Conservation (phyloP, 1,140 invertebrate species). For the Camponotus pennsylvanicus region DNA sequence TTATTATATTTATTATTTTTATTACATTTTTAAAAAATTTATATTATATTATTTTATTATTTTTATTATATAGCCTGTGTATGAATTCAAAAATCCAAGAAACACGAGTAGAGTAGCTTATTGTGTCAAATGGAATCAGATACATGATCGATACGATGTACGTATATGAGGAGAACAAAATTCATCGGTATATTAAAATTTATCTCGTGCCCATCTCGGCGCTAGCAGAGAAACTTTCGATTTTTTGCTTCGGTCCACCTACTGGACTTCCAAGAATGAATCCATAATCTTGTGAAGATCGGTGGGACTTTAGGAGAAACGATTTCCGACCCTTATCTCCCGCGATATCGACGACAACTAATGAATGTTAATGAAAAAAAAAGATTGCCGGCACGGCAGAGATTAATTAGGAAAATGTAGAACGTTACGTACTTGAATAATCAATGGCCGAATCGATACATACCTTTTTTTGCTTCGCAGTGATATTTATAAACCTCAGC, state of each 20-base stretch:
- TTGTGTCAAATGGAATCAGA: not conserved
- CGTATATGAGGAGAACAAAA: conserved; percentile 2
- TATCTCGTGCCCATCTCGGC: not conserved
- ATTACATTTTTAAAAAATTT: too few species aligned
- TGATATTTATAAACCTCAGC: not conserved
- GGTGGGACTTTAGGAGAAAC: not conserved
- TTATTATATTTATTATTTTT: too few species aligned
- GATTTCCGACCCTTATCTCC: conserved; percentile 7
- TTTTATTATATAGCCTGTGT: not conserved
- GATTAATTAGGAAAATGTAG: conserved; percentile 58
- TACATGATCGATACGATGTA: not conserved
- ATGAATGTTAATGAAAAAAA: conserved; percentile 48
- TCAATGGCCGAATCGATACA: not conserved
- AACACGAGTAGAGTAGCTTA: not conserved
- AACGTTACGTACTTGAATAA: conserved; percentile 65
- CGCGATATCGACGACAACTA: not conserved
- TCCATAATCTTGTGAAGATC: not conserved
- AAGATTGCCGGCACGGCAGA: conserved; percentile 7
- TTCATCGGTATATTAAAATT: conserved; percentile 1
- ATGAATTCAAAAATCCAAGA: not conserved
- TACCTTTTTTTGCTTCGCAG: conserved; percentile 12
- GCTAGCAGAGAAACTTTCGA: not conserved
- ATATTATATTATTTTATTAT: not conserved
- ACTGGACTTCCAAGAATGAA: not conserved
- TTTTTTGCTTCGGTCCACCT: conserved; percentile 13